A percentile compares a stretch with the other conserved stretches of the same genome.
phyloP scores from a whole-genome alignment of 64 coral and sea anemone species.

The Dendronephthya gigantea region DNA sequence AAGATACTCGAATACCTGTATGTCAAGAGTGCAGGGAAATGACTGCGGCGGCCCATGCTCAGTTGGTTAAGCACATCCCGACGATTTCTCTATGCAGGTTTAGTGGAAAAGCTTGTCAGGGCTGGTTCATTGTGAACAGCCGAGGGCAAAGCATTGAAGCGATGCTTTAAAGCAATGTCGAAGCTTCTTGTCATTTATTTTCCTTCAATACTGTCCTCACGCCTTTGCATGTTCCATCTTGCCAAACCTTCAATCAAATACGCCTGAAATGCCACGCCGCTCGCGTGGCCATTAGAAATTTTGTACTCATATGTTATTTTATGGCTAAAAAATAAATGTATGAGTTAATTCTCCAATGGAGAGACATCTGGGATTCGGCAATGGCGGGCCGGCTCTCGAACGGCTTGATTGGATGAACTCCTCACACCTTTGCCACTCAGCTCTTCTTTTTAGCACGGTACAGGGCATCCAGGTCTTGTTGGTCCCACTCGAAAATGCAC shows the following conservation, averaged over 20 bases:
- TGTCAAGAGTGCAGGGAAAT: conserved; percentile 22
- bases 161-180: too few species aligned
- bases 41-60: background rate
- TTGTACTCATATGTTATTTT: too few species aligned
- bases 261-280: too few species aligned
- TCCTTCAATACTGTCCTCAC: too few species aligned
- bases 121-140: too few species aligned
- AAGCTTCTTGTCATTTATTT: too few species aligned
- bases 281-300: too few species aligned
- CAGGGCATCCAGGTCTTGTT: background rate
- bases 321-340: too few species aligned
- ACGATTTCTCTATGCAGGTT: conserved; percentile 18
- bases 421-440: background rate
- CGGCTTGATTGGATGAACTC: background rate
- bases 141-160: too few species aligned
- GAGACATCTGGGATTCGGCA: too few species aligned
- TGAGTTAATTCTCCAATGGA: too few species aligned
- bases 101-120: too few species aligned
- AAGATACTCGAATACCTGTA: background rate
- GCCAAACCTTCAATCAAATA: conserved; percentile 17
- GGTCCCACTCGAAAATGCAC: background rate
- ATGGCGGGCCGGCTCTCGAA: background rate
- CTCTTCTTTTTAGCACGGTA: background rate
- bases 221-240: background rate
- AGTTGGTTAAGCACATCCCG: conserved; percentile 1